These are phyloP conservation scores for Erythrolamprus reginae DNA, from an alignment of 2,113 vertebrate species.

Conservation along the genomic window DNA sequence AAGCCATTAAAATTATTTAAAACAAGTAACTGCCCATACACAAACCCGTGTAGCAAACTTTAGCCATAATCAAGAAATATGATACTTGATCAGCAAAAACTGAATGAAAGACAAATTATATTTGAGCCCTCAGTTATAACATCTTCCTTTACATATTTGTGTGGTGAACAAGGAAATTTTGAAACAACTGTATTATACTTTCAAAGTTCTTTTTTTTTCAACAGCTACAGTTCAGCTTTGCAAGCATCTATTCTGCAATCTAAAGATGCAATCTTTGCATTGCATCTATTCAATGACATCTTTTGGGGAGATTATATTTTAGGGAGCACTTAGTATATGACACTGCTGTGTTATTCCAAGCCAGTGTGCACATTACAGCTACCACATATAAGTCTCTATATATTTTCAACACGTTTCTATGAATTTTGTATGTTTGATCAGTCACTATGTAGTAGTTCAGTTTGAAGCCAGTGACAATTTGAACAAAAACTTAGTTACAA, in stretches of 20 bases:
- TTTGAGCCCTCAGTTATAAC: neutral
- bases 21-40: neutral
- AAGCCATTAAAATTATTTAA: constrained; percentile 44
- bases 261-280: too few species aligned
- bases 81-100: neutral
- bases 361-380: neutral
- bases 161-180: neutral
- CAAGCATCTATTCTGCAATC: neutral
- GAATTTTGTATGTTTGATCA: neutral
- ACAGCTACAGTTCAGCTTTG: neutral
- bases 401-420: neutral
- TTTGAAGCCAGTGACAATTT: neutral
- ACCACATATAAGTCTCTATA: neutral
- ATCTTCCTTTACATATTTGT: neutral
- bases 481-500: neutral
- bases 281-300: neutral
- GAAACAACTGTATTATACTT: neutral
- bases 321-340: neutral
- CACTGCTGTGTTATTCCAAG: neutral
- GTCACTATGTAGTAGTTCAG: neutral
- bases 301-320: neutral
- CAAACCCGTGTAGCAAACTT: neutral
- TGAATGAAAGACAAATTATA: constrained; percentile 7
- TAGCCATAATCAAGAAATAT: neutral
- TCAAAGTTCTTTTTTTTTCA: neutral